A percentile compares a stretch with the other conserved stretches of the same genome.
Conservation (phyloP, 1,140 invertebrate genomes). For the Drosophila ercepeae region DNA sequence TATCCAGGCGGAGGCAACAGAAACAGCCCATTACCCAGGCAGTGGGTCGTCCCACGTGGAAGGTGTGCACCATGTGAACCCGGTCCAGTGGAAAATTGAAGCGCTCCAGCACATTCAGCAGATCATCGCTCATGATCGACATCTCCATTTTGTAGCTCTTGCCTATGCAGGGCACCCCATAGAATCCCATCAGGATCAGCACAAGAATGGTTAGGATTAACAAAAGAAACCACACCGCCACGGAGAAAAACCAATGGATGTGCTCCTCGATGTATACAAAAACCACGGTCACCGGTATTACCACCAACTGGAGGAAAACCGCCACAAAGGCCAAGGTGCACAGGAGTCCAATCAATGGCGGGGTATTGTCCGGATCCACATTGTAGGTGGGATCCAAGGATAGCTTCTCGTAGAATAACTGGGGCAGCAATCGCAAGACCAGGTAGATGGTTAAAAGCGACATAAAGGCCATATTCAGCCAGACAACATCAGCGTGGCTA, state of each 20-base stretch:
- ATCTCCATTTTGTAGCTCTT: not conserved
- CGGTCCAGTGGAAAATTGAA: conserved; percentile 12
- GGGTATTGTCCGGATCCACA: not conserved
- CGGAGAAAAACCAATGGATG: conserved; percentile 1
- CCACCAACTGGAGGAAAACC: conserved; percentile 40
- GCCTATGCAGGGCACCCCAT: conserved; percentile 41
- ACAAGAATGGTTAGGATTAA: not conserved
- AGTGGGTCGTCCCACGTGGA: not conserved
- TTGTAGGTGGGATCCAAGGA: conserved; percentile 25
- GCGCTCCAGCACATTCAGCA: not conserved
- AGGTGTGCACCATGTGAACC: conserved; percentile 31
- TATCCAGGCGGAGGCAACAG: conserved; percentile 32
- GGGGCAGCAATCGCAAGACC: conserved; percentile 31
- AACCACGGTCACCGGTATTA: conserved; percentile 44
- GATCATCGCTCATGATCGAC: not conserved
- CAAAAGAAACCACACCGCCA: conserved; percentile 28
- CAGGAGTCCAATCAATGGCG: conserved; percentile 42
- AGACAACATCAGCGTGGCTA: conserved; percentile 7
- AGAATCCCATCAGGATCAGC: not conserved
- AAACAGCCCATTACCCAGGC: conserved; percentile 35
- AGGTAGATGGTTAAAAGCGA: conserved; percentile 35
- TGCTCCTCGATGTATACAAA: conserved; percentile 22
- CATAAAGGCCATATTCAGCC: conserved; percentile 52
- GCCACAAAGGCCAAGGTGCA: conserved; percentile 37
- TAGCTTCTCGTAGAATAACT: conserved; percentile 44